Percentiles rank a stretch among this genome's conserved stretches.
phyloP scores from a whole-genome alignment of 2,888 invertebrate genomes.

The Stenoptilia bipunctidactyla region DNA sequence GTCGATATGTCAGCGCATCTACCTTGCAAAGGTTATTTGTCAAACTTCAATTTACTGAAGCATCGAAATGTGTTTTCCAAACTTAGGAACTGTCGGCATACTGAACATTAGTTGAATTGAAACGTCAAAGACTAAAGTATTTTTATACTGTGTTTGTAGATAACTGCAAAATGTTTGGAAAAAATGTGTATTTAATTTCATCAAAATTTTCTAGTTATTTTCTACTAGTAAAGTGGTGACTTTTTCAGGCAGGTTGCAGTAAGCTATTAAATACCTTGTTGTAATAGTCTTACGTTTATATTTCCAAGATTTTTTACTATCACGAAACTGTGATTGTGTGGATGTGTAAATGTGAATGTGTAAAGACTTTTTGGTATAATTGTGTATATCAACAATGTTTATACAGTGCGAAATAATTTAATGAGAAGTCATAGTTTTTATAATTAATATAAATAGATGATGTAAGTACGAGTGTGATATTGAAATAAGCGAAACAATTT shows the following conservation, averaged over 20 bases:
- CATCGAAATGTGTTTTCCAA: no score
- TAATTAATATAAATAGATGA: slow-evolving; percentile 70
- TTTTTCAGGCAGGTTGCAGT: background rate
- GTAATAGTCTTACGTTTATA: no score
- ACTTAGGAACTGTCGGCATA: no score
- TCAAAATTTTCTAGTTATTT: no score
- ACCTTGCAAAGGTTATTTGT: no score
- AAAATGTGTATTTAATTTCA: no score
- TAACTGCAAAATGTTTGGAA: no score
- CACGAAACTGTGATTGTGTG: slow-evolving; percentile 44
- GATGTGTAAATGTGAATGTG: slow-evolving; percentile 43
- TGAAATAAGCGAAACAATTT: slow-evolving; percentile 58
- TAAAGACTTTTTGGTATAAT: slow-evolving; percentile 39
- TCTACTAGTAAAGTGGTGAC: background rate
- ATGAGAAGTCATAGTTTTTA: slow-evolving; percentile 70
- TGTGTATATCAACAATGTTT: slow-evolving; percentile 58
- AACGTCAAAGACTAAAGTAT: no score
- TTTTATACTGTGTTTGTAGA: no score
- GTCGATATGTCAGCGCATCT: no score
- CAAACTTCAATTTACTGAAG: no score
- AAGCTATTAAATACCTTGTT: background rate
- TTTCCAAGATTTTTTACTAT: background rate
- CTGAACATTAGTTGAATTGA: no score
- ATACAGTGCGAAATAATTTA: slow-evolving; percentile 64
- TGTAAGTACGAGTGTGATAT: slow-evolving; percentile 70